A percentile compares a stretch with the other conserved stretches of the same genome.
These are phyloP conservation scores for Oenanthe melanoleuca DNA, from an alignment of 2,113 vertebrate species.

Conservation along the genomic window DNA sequence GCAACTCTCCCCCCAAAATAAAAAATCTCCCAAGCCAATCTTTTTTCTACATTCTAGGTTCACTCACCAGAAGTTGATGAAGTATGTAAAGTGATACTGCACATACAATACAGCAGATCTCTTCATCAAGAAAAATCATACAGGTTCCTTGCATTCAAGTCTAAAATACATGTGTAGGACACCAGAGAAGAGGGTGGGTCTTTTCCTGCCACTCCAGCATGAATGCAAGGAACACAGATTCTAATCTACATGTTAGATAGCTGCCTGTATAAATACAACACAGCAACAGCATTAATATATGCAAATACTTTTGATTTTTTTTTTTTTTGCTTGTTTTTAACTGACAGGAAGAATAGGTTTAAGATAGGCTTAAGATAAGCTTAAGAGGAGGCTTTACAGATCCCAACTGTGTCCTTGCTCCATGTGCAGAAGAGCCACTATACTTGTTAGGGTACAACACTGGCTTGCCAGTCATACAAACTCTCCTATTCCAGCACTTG, in stretches of 20 bases:
- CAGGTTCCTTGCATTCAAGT: background rate
- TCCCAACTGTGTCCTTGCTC: background rate
- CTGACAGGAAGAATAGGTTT: background rate
- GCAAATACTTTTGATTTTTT: background rate
- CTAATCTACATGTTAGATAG: background rate
- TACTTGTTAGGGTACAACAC: background rate
- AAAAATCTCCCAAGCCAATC: rapidly evolving
- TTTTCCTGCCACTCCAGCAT: background rate
- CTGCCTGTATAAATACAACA: background rate
- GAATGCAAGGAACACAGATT: background rate
- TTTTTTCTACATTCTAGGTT: background rate
- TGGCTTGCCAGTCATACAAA: background rate
- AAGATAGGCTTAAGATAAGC: too few relatives aligned
- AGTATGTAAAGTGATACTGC: background rate
- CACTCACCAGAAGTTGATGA: background rate
- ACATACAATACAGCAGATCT: background rate
- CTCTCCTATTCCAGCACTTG: background rate
- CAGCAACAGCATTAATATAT: background rate
- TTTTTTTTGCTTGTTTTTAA: background rate
- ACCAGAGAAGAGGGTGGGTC: background rate
- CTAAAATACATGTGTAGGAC: background rate
- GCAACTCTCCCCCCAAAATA: rapidly evolving
- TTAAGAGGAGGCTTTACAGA: background rate
- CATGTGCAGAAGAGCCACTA: background rate
- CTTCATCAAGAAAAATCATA: background rate